Evolutionary conservation across 2,888 invertebrate genomes (phyloP), one percentile per base, ranked within the genome.

Genomic region (Limnephilus rhombicus): DNA sequence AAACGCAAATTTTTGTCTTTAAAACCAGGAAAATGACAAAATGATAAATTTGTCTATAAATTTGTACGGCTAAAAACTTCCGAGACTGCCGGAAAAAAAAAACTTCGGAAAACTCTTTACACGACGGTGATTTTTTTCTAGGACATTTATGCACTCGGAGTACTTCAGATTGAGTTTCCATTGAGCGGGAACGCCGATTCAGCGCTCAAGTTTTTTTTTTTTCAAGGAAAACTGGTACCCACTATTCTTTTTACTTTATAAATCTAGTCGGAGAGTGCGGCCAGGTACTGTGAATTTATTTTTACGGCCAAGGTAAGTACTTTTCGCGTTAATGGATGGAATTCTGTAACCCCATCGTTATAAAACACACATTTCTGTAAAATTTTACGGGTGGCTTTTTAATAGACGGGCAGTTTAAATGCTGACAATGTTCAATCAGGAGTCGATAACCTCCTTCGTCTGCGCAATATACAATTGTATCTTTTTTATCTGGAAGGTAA

Each of bases 71-170:
- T 53, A 31, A 53, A 87, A 87, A 53, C 53, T 24, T 85, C 18
- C n/a, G 31, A 31, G 31, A 18, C 29, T 87, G 18, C 7, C 53
- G 24, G 37, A 34, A 83, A 87, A 45, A 87, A 45, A 87, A 87
- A 87, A 68, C 53, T 29, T 68, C 31, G 13, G 4, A 87, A 87
- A 87, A 87, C 12, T 53, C 53, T 87, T 53, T 87, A 87, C 34
- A 87, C 45, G 87, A 41, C 34, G n/a, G 37, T 41, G 37, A 37
- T 86, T 80, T 80, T 89, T 89, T 89, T 80, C 80, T 41, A 45
- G 34, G 37, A 89, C 88, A 37, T 80, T 89, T 89, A 80, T 89
- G 88, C 88, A 89, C 68, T 87, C 31, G 18, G n/a, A 80, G 88
- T 80, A 89, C 88, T 80, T 53, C 31, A 80, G 34, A 29, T 80